phyloP scores from a whole-genome alignment of 2,888 invertebrate species.

The Lordiphosa andalusiaca region DNA sequence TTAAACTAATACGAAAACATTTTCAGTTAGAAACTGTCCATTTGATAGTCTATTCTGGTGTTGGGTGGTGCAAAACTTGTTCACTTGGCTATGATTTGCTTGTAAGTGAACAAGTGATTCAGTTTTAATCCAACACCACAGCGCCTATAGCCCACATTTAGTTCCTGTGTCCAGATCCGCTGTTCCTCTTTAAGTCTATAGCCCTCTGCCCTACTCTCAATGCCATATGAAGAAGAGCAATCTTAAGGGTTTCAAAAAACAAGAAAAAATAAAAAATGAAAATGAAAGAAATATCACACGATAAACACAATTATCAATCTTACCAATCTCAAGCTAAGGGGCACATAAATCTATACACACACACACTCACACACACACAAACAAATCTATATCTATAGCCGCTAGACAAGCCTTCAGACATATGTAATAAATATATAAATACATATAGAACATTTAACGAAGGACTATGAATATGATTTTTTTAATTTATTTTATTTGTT shows the following conservation, averaged over 20 bases:
- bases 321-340: conserved; percentile 31
- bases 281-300: conserved; percentile 30
- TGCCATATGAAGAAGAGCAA: conserved; percentile 46
- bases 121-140: conserved; percentile 51
- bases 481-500: conserved; percentile 50
- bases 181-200: conserved; percentile 37
- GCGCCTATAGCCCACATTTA: conserved; percentile 57
- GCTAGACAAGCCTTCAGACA: conserved; percentile 2
- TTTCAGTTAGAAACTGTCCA: conserved; percentile 57
- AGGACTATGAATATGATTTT: neutral
- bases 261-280: conserved; percentile 1
- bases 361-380: conserved; percentile 5
- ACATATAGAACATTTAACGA: conserved; percentile 10
- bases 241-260: conserved; percentile 64
- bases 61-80: conserved; percentile 7
- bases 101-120: conserved; percentile 41
- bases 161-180: conserved; percentile 50
- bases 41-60: conserved; percentile 8
- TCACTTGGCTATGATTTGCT: neutral
- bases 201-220: conserved; percentile 25
- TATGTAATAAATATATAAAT: conserved; percentile 7
- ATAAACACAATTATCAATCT: conserved; percentile 20
- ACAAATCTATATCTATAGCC: neutral
- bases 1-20: conserved; percentile 21
- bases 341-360: conserved; percentile 24